phyloP scores from a whole-genome alignment of 1,140 invertebrate genomes.

The Drosophila elegans region DNA sequence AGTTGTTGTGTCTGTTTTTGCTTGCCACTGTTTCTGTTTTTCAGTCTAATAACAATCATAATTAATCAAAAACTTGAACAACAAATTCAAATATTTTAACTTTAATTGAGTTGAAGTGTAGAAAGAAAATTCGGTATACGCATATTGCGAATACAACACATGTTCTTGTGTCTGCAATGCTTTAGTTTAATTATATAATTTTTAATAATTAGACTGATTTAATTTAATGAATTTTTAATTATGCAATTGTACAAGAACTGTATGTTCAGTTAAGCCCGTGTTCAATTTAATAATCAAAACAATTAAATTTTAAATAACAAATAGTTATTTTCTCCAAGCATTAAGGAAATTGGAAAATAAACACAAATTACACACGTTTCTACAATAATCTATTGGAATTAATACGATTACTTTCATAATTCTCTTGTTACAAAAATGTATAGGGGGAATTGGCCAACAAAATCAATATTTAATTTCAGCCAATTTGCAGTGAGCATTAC shows the following conservation, averaged over 20 bases:
- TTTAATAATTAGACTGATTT: too few relatives aligned
- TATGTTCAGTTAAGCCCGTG: not conserved
- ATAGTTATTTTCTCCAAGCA: not conserved
- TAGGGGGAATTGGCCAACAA: not conserved
- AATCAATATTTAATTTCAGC: slow-evolving; percentile 17
- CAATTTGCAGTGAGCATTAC: slow-evolving; percentile 4
- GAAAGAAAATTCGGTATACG: not conserved
- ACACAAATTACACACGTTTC: not conserved
- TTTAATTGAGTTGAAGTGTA: slow-evolving; percentile 23
- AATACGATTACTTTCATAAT: slow-evolving; percentile 34
- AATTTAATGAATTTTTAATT: too few relatives aligned
- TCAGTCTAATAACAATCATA: slow-evolving; percentile 62
- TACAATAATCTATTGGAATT: slow-evolving; percentile 11
- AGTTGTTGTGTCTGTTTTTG: slow-evolving; percentile 23
- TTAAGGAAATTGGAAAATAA: not conserved
- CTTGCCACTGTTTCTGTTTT: slow-evolving; percentile 22
- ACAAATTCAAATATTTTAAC: slow-evolving; percentile 14
- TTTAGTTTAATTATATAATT: too few relatives aligned
- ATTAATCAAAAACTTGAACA: slow-evolving; percentile 62
- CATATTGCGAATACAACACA: slow-evolving; percentile 14
- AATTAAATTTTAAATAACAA: not conserved
- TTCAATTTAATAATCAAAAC: not conserved
- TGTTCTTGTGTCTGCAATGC: not conserved
- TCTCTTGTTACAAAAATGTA: not conserved
- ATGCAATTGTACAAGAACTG: not conserved